Evolutionary conservation across 1,140 invertebrate species (phyloP).

Genomic region (Hestina assimilis): DNA sequence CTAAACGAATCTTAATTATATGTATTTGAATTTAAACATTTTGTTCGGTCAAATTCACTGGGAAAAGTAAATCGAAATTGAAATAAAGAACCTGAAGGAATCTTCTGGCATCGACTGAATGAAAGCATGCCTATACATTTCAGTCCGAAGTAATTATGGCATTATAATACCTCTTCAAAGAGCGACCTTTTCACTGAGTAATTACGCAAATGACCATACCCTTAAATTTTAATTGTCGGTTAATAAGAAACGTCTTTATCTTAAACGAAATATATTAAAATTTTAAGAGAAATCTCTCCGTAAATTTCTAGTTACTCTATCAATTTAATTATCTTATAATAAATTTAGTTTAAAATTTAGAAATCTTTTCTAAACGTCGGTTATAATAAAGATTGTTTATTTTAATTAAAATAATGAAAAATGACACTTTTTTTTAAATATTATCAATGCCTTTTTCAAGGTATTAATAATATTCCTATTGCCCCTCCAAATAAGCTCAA

Average conservation of each 20-base stretch:
- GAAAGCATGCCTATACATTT: not conserved
- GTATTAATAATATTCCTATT: too few relatives aligned
- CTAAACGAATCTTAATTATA: too few relatives aligned
- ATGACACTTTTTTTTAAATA: too few relatives aligned
- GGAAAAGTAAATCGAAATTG: not conserved
- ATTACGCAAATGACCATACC: conserved; percentile 16
- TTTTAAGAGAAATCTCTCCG: too few relatives aligned
- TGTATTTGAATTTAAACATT: not conserved
- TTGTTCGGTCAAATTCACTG: not conserved
- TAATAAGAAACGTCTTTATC: conserved; percentile 13
- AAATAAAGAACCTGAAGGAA: not conserved
- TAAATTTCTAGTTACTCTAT: not conserved
- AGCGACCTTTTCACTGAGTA: conserved; percentile 10
- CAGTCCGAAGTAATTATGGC: not conserved
- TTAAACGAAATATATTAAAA: conserved; percentile 4
- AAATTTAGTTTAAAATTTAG: too few relatives aligned
- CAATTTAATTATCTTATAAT: not conserved
- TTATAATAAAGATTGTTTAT: too few relatives aligned
- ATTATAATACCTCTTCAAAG: conserved; percentile 14
- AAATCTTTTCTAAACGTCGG: too few relatives aligned
- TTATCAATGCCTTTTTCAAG: too few relatives aligned
- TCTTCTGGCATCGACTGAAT: not conserved
- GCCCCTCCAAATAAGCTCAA: too few relatives aligned
- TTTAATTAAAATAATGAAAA: too few relatives aligned
- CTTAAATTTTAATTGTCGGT: conserved; percentile 17